Conservation (phyloP, 1,140 invertebrate species). For the Callitettix versicolor region DNA sequence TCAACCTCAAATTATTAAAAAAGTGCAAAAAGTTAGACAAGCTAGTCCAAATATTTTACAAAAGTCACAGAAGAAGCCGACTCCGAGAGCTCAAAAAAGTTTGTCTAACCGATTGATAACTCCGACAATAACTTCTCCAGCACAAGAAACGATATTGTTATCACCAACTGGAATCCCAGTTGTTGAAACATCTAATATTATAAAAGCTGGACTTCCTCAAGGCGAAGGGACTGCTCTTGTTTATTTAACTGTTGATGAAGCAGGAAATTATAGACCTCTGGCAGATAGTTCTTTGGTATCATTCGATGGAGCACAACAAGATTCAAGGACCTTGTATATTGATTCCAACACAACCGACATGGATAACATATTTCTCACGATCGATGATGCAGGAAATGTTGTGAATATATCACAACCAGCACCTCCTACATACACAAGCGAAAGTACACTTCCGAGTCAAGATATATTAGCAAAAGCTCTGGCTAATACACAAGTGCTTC, state of each 20-base stretch:
- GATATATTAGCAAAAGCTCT: constrained; percentile 66
- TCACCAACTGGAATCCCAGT: background rate
- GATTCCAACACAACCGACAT: constrained; percentile 26
- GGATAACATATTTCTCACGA: constrained; percentile 37
- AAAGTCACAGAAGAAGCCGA: constrained; percentile 15
- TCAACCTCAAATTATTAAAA: background rate
- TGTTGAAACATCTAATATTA: background rate
- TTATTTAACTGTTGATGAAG: constrained; percentile 13
- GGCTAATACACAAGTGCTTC: constrained; percentile 62
- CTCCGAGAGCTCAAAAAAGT: background rate
- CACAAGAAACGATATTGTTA: background rate
- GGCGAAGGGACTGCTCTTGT: background rate
- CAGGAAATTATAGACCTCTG: constrained; percentile 12
- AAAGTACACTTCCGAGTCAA: constrained; percentile 35
- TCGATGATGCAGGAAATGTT: constrained; percentile 31
- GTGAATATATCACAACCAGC: constrained; percentile 21
- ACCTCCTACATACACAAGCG: constrained; percentile 2
- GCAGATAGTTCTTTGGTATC: constrained; percentile 6
- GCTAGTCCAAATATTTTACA: constrained; percentile 21
- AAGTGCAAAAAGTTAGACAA: constrained; percentile 9
- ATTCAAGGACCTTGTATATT: constrained; percentile 12
- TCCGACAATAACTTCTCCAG: background rate
- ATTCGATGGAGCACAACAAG: background rate
- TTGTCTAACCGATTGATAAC: background rate
- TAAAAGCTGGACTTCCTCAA: constrained; percentile 5